These are phyloP conservation scores for Gastrophryne carolinensis DNA, from an alignment of 2,797 vertebrate genomes.

Conservation along the genomic window DNA sequence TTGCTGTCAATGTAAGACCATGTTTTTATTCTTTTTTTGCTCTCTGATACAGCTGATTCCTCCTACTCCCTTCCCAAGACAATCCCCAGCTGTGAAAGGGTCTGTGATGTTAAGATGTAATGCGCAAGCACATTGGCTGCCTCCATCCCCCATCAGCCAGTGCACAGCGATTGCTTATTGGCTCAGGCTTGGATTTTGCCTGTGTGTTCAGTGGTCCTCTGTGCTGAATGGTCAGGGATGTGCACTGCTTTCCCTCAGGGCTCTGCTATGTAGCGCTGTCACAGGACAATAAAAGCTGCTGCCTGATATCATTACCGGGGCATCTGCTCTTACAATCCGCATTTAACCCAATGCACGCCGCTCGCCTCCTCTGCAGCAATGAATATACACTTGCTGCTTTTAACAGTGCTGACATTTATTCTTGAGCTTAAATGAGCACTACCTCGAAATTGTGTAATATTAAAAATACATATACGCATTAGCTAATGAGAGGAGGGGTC, in stretches of 20 bases:
- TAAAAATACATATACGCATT: too few species aligned
- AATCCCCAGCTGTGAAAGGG: conserved; percentile 39
- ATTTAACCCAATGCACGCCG: conserved; percentile 25
- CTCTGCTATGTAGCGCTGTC: conserved; percentile 43
- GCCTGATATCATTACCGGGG: conserved; percentile 10
- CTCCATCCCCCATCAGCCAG: conserved; percentile 13
- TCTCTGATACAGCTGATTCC: conserved; percentile 24
- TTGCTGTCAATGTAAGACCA: too few species aligned
- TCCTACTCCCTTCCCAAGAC: conserved; percentile 40
- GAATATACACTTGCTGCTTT: too few species aligned
- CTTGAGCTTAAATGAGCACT: too few species aligned
- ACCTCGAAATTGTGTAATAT: too few species aligned
- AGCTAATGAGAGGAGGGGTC: too few species aligned
- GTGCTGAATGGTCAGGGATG: conserved; percentile 27
- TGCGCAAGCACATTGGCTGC: conserved; percentile 28
- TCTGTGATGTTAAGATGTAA: conserved; percentile 49
- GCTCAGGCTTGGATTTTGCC: background rate
- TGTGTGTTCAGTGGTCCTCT: conserved; percentile 20
- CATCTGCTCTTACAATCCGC: conserved; percentile 13
- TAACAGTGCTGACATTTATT: too few species aligned
- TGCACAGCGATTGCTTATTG: conserved; percentile 24
- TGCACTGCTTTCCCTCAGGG: conserved; percentile 36
- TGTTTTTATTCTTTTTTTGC: conserved; percentile 5
- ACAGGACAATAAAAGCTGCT: conserved; percentile 36
- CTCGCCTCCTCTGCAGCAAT: background rate